phyloP scores from a whole-genome alignment of 2,888 invertebrate species.

The Willowsia nigromaculata region DNA sequence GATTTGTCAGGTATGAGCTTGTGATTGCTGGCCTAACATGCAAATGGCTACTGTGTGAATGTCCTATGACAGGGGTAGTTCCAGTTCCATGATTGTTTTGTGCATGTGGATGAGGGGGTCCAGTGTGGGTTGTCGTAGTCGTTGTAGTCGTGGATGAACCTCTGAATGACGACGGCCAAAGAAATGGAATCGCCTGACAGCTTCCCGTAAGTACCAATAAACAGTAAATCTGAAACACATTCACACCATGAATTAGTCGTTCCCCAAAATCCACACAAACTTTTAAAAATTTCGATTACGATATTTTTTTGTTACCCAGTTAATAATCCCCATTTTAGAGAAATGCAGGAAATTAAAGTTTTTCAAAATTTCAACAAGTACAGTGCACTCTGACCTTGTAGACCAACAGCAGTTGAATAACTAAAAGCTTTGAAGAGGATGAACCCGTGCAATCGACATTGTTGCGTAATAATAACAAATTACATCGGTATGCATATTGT shows the following conservation, averaged over 20 bases:
- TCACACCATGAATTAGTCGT: background rate
- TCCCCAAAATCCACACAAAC: background rate
- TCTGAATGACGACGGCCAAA: constrained; percentile 36
- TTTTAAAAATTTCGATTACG: background rate
- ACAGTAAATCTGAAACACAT: background rate
- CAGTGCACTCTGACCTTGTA: background rate
- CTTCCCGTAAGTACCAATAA: background rate
- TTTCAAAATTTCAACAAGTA: background rate
- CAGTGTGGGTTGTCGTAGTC: background rate
- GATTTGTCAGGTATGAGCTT: constrained; percentile 38
- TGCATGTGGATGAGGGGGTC: constrained; percentile 46
- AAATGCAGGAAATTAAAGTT: background rate
- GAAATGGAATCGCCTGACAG: constrained; percentile 30
- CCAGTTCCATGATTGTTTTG: constrained; percentile 28
- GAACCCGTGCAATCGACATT: background rate
- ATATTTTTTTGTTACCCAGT: background rate
- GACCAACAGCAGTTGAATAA: background rate
- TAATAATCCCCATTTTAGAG: background rate
- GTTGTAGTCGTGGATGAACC: constrained; percentile 30
- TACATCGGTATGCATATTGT: background rate
- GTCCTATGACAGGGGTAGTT: constrained; percentile 27
- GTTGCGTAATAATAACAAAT: background rate
- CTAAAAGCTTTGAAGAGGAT: background rate
- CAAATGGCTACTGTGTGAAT: constrained; percentile 43
- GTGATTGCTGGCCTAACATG: constrained; percentile 26